Evolutionary conservation across 2,888 invertebrate genomes (phyloP), one percentile per base, ranked within the genome.

Genomic region (Adelognathus sp.): DNA sequence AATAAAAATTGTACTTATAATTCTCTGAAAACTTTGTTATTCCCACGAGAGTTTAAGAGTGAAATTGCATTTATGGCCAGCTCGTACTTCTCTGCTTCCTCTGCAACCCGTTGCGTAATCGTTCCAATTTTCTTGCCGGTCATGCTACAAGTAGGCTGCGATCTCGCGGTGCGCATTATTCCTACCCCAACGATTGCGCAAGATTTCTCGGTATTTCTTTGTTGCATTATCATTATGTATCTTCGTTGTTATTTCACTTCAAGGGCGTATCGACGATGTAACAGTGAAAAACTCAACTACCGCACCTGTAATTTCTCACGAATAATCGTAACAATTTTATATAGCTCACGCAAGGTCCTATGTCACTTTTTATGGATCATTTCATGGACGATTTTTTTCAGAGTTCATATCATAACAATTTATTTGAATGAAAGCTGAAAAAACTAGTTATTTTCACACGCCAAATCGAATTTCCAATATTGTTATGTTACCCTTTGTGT

Each of bases 51-150:
- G n/a, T 1, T n/a, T 9, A 36, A 36, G 21, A 60, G 36, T 21
- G 1, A 6, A 14, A 60, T 6, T 18, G 9, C 1, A 11, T 1
- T 16, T 6, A 52, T 16, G 24, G 33, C 2, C 14, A 6, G 33
- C 27, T 33, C n/a, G 21, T 50, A 29, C 24, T 24, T 24, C 29
- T 33, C 31, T 9, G 1, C 33, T 52, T 52, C 24, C 39, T 31
- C 69, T 21, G 54, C 39, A 52, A 5, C 16, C 14, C 24, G 41
- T 76, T 76, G 14, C 70, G 33, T 60, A 76, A 76, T 31, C 58
- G 50, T 9, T 76, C 50, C 50, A 71, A 70, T 76, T 76, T 64
- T 76, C 76, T 60, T 9, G 58, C 31, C 18, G 11, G 64, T 60
- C 41, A 64, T 64, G 50, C 50, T 52, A 31, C 50, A 58, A 41